These are phyloP conservation scores for Hemichromis elongatus DNA, from an alignment of 2,113 vertebrate genomes.

Conservation along the genomic window DNA sequence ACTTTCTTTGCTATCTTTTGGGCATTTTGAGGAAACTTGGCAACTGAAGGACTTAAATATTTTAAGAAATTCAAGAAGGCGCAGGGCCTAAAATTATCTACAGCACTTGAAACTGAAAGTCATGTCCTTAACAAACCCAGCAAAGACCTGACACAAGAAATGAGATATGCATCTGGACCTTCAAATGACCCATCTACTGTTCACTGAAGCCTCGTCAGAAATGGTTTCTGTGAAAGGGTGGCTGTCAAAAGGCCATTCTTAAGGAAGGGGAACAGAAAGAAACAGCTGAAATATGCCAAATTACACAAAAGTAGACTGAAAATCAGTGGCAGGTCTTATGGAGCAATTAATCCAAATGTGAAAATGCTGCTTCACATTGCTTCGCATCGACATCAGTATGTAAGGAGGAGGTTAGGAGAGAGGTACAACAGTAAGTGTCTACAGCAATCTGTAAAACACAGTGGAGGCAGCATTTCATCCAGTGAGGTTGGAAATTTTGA, in stretches of 20 bases:
- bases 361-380: neutral
- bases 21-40: neutral
- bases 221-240: neutral
- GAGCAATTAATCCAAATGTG: neutral
- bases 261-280: neutral
- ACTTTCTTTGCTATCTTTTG: neutral
- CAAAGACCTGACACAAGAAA: neutral
- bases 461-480: neutral
- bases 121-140: neutral
- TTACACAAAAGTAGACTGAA: neutral
- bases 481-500: neutral
- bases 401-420: neutral
- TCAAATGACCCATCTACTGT: neutral
- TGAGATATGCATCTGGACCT: neutral
- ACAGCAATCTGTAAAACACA: neutral
- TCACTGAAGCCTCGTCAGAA: neutral
- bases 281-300: neutral
- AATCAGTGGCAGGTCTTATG: neutral
- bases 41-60: neutral
- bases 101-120: neutral
- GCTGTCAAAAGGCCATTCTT: neutral
- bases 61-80: neutral
- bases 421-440: neutral
- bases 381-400: neutral
- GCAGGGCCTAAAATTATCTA: neutral